Percentiles rank a stretch among this genome's conserved stretches.
Conservation (phyloP, 2,888 invertebrate genomes). For the Chaitophorus viminalis region DNA sequence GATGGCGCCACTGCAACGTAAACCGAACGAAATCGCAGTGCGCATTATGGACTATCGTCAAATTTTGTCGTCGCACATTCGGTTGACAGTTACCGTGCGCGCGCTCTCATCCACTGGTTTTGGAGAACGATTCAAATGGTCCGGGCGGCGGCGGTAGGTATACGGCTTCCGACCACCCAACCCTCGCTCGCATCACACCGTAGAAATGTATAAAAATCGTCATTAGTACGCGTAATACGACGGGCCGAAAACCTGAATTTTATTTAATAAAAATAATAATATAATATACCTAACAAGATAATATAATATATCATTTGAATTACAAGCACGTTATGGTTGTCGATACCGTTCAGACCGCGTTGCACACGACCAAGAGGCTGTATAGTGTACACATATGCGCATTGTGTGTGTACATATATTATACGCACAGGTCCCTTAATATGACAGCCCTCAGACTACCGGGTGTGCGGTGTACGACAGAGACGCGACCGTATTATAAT, state of each 20-base stretch:
- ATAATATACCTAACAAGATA: not conserved
- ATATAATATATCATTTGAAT: not conserved
- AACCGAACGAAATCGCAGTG: no score
- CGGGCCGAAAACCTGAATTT: not conserved
- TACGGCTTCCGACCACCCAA: no score
- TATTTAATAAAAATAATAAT: slow-evolving; percentile 12
- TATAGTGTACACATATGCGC: not conserved
- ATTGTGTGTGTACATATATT: not conserved
- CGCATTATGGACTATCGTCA: no score
- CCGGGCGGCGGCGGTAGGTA: not conserved
- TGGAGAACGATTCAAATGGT: not conserved
- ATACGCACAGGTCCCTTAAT: not conserved
- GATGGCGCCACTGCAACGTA: no score
- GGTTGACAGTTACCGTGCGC: not conserved
- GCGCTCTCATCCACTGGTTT: no score
- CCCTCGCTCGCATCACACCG: not conserved
- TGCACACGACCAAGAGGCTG: not conserved
- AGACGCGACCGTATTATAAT: no score
- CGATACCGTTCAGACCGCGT: not conserved
- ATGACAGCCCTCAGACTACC: not conserved
- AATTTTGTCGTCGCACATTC: not conserved
- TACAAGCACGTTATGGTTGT: slow-evolving; percentile 7
- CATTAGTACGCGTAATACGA: not conserved
- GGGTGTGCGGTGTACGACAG: no score
- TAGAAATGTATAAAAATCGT: slow-evolving; percentile 8